Conservation (phyloP, 2,113 vertebrate genomes). For the Anolis carolinensis region DNA sequence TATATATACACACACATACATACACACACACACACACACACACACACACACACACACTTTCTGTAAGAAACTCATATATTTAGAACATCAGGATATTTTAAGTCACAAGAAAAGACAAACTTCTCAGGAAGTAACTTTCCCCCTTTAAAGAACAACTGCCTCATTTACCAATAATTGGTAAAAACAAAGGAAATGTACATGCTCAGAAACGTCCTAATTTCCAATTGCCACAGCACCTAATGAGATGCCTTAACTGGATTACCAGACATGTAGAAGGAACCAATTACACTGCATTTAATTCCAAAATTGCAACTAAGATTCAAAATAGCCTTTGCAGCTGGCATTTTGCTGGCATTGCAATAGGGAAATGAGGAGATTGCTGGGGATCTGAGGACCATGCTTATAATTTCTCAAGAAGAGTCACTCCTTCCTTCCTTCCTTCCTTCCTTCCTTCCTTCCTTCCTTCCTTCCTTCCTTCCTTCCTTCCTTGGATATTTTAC, state of each 20-base stretch:
- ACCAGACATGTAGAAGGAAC: slow-evolving; percentile 72
- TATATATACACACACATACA: no score
- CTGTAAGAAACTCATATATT: slow-evolving; percentile 7
- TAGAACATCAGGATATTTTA: slow-evolving; percentile 50
- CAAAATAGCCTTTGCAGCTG: slow-evolving; percentile 71
- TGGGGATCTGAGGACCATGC: slow-evolving; percentile 65
- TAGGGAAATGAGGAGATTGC: slow-evolving; percentile 66
- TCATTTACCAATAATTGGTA: slow-evolving; percentile 72
- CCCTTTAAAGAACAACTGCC: slow-evolving; percentile 63
- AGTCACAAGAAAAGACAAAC: slow-evolving; percentile 41
- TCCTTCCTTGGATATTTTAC: slow-evolving; percentile 27
- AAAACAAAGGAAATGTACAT: slow-evolving; percentile 67
- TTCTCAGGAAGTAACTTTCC: slow-evolving; percentile 42
- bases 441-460: no score
- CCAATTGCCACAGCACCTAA: slow-evolving; percentile 71
- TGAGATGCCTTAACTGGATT: slow-evolving; percentile 75
- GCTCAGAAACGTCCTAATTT: slow-evolving; percentile 72
- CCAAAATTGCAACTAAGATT: slow-evolving; percentile 71
- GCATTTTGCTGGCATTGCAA: slow-evolving; percentile 71
- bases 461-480: slow-evolving; percentile 56
- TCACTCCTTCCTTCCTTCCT: slow-evolving; percentile 54
- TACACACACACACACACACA: no score
- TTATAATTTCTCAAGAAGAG: slow-evolving; percentile 60
- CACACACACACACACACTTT: no score
- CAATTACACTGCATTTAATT: slow-evolving; percentile 73